Percentiles rank a stretch among this genome's conserved stretches.
phyloP scores from a whole-genome alignment of 2,113 vertebrate genomes.

The Hucho hucho region DNA sequence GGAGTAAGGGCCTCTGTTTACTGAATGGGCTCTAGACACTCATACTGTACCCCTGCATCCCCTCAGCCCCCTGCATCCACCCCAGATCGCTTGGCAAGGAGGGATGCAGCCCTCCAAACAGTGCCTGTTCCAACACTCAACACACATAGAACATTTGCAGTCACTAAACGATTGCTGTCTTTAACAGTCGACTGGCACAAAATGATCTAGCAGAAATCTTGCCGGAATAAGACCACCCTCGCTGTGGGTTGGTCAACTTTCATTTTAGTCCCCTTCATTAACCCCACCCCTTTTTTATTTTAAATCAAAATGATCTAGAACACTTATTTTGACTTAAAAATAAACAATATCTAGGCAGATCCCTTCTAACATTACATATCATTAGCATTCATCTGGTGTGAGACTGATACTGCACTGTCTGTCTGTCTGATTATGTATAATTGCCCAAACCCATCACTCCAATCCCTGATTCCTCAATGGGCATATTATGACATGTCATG shows the following conservation, averaged over 20 bases:
- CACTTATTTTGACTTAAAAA: not conserved
- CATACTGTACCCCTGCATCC: not conserved
- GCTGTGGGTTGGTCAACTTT: too few species aligned
- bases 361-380: not conserved
- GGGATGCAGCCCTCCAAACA: conserved; percentile 50
- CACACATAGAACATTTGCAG: not conserved
- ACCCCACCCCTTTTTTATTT: too few species aligned
- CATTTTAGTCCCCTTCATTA: too few species aligned
- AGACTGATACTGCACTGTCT: not conserved
- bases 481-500: conserved; percentile 40
- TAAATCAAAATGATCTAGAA: too few species aligned
- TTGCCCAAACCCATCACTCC: conserved; percentile 23
- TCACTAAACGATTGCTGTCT: conserved; percentile 21
- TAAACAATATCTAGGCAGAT: not conserved
- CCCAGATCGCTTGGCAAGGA: not conserved
- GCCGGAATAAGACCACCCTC: too few species aligned
- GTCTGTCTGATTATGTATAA: not conserved
- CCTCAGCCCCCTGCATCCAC: not conserved
- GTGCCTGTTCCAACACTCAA: conserved; percentile 13
- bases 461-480: conserved; percentile 27
- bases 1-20: not conserved
- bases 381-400: not conserved
- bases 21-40: not conserved
- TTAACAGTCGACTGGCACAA: not conserved
- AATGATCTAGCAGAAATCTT: not conserved